A percentile compares a stretch with the other conserved stretches of the same genome.
Evolutionary conservation across 1,140 invertebrate genomes (phyloP).

Genomic region (Piezodorus guildinii): DNA sequence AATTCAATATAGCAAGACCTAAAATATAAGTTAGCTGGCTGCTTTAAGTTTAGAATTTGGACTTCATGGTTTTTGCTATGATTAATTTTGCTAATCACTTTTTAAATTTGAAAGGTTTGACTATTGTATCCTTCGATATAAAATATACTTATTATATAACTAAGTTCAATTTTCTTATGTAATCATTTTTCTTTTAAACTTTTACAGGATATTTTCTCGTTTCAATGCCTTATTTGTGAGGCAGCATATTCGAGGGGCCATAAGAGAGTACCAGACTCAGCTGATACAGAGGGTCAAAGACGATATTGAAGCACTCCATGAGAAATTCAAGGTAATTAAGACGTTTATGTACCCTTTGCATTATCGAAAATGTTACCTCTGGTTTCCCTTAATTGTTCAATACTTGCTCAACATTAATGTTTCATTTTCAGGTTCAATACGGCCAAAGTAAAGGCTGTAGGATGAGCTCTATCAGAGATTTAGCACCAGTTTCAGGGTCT

Average conservation of each 20-base stretch:
- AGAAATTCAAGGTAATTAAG: slow-evolving; percentile 82
- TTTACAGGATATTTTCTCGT: slow-evolving; percentile 77
- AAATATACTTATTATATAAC: no score
- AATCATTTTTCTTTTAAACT: slow-evolving; percentile 56
- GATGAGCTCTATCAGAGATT: slow-evolving; percentile 81
- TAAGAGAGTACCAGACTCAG: slow-evolving; percentile 97
- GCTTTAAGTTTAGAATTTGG: neutral
- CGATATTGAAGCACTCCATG: slow-evolving; percentile 94
- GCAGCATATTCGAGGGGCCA: slow-evolving; percentile 95
- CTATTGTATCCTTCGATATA: no score
- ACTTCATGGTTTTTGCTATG: no score
- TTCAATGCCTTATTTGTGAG: slow-evolving; percentile 98
- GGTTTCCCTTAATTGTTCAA: neutral
- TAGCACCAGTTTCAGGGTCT: slow-evolving; percentile 91
- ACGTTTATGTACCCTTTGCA: neutral
- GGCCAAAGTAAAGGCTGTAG: slow-evolving; percentile 70
- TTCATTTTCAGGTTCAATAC: slow-evolving; percentile 29
- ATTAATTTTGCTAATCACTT: no score
- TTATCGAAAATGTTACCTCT: no score
- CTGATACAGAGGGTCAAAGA: slow-evolving; percentile 98
- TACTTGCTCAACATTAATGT: neutral
- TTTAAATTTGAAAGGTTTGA: no score
- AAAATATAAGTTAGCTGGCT: neutral
- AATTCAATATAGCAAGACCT: no score
- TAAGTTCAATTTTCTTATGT: no score